Percentiles rank a stretch among this genome's conserved stretches.
These are phyloP conservation scores for Epistrophe grossulariae DNA, from an alignment of 2,888 invertebrate species.

Conservation along the genomic window DNA sequence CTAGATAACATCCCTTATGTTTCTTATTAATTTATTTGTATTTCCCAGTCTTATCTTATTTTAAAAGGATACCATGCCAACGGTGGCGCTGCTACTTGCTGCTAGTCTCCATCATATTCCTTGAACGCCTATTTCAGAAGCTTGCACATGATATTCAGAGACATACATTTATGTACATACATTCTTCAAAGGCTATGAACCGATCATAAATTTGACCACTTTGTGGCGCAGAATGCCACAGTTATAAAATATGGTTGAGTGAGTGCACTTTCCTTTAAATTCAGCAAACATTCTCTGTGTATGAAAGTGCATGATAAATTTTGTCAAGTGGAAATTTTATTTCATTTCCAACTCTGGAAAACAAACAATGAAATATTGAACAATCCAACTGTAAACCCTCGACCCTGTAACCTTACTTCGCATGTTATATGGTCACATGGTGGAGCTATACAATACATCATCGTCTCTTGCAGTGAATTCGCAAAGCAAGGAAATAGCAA, in stretches of 20 bases:
- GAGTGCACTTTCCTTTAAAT: conserved; percentile 74
- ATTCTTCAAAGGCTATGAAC: conserved; percentile 73
- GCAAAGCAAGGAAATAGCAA: conserved; percentile 16
- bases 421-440: conserved; percentile 73
- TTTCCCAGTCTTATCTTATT: background rate
- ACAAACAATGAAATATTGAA: conserved; percentile 75
- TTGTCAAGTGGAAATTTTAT: conserved; percentile 75
- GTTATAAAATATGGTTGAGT: conserved; percentile 74
- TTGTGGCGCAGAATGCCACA: conserved; percentile 73
- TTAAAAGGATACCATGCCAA: background rate
- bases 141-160: background rate
- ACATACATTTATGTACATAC: conserved; percentile 24
- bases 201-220: conserved; percentile 75
- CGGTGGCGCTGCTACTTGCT: background rate
- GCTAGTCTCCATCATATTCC: background rate
- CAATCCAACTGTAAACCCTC: conserved; percentile 75
- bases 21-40: conserved; percentile 16
- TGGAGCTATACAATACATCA: conserved; percentile 72
- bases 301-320: conserved; percentile 74
- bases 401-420: conserved; percentile 74
- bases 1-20: background rate
- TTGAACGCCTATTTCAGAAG: conserved; percentile 18
- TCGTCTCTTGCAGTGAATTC: conserved; percentile 65
- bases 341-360: conserved; percentile 74
- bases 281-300: conserved; percentile 70